Evolutionary conservation across 2,888 invertebrate species (phyloP), one percentile per base, ranked within the genome.

Genomic region (Drosophila pegasa): DNA sequence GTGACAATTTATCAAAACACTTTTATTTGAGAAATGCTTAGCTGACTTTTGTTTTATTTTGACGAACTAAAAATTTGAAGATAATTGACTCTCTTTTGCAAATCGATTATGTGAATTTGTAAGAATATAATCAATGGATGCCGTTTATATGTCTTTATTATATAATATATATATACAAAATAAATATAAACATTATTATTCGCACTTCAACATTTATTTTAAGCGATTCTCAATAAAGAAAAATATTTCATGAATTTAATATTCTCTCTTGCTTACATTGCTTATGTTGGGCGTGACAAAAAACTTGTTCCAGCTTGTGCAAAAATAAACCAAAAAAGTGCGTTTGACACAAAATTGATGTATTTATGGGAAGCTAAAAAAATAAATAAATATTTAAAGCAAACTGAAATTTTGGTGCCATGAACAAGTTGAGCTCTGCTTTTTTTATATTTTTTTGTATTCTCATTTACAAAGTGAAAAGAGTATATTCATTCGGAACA

Each of bases 361-460:
- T n/a, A 27, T 48, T 48, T 18, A n/a, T 38, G 47, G 38, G 3
- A 10, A 25, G 25, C 2, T 33, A 5, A 18, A 31, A 37, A 25
- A 18, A 50, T 10, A 57, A 47, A 57, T 45, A 38, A 43, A 54
- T 47, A 47, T 29, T 35, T 35, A 7, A 18, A 22, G 40, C 43
- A 47, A 51, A 70, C 25, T 20, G 51, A 50, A 37, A 20, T 2
- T 9, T 12, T 16, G 16, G 3, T 29, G 12, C 12, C 38, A 27
- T 16, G 58, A 37, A 71, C 59, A 65, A 45, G 25, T 16, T 25
- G 3, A 35, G 5, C 2, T 12, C 1, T 14, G 52, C 40, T 20
- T 20, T 4, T 16, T 16, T 2, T 25, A 25, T 25, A 3, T 25
- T 4, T 25, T 25, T 25, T 25, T 5, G 3, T 25, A 25, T 25